phyloP scores from a whole-genome alignment of 2,797 vertebrate species.

The Tolypeutes matacus region DNA sequence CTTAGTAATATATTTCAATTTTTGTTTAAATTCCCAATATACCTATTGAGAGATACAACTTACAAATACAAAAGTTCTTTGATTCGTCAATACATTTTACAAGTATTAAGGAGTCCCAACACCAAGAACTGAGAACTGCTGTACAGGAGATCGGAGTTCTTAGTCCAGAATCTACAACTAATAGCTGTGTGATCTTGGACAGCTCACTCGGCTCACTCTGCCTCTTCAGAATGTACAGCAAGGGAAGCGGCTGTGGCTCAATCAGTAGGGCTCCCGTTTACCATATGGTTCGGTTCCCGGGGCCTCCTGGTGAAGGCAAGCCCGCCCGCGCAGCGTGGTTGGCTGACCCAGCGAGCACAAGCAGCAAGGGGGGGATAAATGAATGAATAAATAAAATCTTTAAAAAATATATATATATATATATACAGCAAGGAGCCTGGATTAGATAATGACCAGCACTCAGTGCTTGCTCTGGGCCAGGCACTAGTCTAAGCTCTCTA shows the following conservation, averaged over 20 bases:
- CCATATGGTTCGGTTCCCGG: no score
- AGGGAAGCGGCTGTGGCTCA: no score
- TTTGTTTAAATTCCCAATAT: conserved; percentile 31
- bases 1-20: neutral
- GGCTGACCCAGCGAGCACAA: no score
- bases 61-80: neutral
- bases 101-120: neutral
- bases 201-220: neutral
- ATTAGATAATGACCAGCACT: rapidly evolving
- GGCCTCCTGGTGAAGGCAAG: no score
- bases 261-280: no score
- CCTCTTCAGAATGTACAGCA: neutral
- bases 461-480: neutral
- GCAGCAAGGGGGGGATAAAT: no score
- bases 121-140: neutral
- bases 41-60: neutral
- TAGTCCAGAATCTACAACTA: neutral
- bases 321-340: no score
- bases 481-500: neutral
- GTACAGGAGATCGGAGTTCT: neutral
- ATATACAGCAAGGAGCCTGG: neutral
- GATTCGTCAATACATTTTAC: neutral
- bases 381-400: no score
- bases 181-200: rapidly evolving
- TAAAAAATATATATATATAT: no score